phyloP scores from a whole-genome alignment of 2,888 invertebrate genomes.

The Drosophila neoperkinsi region DNA sequence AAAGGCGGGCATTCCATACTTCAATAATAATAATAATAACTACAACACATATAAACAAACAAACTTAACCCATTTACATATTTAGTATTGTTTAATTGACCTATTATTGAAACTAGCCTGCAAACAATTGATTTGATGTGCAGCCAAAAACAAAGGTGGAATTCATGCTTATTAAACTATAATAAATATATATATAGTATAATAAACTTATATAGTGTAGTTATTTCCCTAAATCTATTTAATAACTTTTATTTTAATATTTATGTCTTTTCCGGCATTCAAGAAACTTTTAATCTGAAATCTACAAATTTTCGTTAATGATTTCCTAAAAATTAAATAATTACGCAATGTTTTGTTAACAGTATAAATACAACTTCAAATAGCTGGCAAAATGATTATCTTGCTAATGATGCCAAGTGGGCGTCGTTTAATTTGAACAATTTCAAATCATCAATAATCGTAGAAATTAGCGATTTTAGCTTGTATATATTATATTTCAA shows the following conservation, averaged over 20 bases:
- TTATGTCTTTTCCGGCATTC: background rate
- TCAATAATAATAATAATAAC: conserved; percentile 4
- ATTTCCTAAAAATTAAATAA: background rate
- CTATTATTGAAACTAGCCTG: background rate
- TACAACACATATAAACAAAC: conserved; percentile 13
- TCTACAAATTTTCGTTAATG: background rate
- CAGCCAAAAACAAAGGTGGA: conserved; percentile 2
- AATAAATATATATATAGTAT: background rate
- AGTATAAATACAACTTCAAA: background rate
- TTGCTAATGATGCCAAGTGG: background rate
- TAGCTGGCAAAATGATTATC: background rate
- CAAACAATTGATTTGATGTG: conserved; percentile 2
- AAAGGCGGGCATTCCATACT: conserved; percentile 35
- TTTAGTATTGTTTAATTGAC: conserved; percentile 22
- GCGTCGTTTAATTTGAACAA: background rate
- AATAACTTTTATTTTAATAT: background rate
- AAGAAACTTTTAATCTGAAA: background rate
- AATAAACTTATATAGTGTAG: background rate
- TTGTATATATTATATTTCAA: background rate
- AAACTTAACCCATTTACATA: conserved; percentile 19
- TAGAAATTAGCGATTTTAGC: background rate
- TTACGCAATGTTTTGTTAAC: background rate
- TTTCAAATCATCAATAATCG: background rate
- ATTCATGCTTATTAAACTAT: background rate
- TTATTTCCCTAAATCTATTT: background rate